phyloP scores from a whole-genome alignment of 2,113 vertebrate species.

The Paedocypris sp. region DNA sequence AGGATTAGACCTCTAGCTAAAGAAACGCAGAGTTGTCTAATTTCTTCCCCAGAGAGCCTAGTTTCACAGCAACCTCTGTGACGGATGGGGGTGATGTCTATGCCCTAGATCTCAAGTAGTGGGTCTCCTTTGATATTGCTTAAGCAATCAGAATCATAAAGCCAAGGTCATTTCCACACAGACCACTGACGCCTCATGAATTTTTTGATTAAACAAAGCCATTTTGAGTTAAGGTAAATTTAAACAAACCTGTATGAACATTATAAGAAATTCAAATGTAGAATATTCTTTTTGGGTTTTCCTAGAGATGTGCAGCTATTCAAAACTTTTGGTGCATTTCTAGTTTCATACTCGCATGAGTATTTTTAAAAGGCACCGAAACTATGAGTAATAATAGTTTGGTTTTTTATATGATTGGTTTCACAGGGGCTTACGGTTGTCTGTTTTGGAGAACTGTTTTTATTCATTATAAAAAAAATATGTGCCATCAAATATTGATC shows the following conservation, averaged over 20 bases:
- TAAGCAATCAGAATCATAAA: slow-evolving; percentile 47
- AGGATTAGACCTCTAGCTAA: slow-evolving; percentile 32
- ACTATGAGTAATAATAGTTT: no score
- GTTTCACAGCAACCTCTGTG: slow-evolving; percentile 47
- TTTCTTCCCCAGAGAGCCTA: slow-evolving; percentile 40
- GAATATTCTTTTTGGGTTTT: slow-evolving; percentile 19
- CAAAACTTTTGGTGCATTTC: no score
- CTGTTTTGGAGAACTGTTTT: no score
- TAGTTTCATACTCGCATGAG: no score
- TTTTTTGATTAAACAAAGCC: slow-evolving; percentile 59
- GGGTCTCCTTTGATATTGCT: slow-evolving; percentile 56
- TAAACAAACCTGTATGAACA: slow-evolving; percentile 31
- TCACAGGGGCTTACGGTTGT: no score
- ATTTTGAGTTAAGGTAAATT: slow-evolving; percentile 51
- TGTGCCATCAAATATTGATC: neutral
- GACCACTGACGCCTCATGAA: slow-evolving; percentile 51
- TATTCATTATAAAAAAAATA: no score
- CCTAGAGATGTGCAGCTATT: slow-evolving; percentile 21
- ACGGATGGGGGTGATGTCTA: slow-evolving; percentile 51
- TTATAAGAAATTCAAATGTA: no score
- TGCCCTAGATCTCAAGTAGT: slow-evolving; percentile 53
- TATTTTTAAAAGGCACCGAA: no score
- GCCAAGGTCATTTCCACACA: slow-evolving; percentile 58
- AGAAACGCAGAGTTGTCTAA: slow-evolving; percentile 32
- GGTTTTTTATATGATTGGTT: no score